Evolutionary conservation across 2,797 vertebrate species (phyloP).

Genomic region (Cryptoprocta ferox): DNA sequence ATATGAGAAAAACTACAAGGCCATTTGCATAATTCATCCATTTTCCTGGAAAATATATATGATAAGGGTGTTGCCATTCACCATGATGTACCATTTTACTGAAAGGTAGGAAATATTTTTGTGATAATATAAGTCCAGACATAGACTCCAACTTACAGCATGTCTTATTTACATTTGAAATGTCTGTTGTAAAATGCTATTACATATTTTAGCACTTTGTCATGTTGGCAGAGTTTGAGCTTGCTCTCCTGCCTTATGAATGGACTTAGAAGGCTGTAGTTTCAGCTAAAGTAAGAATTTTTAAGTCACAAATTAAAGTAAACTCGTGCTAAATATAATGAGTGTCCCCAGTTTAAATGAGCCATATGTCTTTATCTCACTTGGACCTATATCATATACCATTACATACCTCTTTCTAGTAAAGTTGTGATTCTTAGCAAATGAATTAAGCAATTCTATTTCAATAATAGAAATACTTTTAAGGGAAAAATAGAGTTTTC

Average conservation of each 20-base stretch:
- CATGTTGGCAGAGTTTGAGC: constrained; percentile 73
- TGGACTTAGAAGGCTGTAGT: constrained; percentile 71
- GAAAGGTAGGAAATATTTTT: background rate
- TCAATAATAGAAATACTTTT: background rate
- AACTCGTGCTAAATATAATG: constrained; percentile 61
- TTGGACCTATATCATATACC: background rate
- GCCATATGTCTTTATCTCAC: background rate
- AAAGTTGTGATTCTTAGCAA: constrained; percentile 61
- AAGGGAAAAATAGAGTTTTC: background rate
- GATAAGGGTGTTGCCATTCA: background rate
- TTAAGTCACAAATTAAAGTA: constrained; percentile 82
- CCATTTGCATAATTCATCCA: background rate
- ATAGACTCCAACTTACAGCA: constrained; percentile 71
- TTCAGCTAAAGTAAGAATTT: constrained; percentile 76
- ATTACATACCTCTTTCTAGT: constrained; percentile 35
- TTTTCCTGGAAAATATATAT: background rate
- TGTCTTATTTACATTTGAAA: constrained; percentile 78
- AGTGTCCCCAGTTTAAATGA: constrained; percentile 68
- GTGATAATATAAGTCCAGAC: constrained; percentile 71
- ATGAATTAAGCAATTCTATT: constrained; percentile 39
- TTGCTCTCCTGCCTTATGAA: constrained; percentile 74
- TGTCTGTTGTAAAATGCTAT: constrained; percentile 76
- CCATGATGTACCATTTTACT: background rate
- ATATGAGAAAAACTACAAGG: background rate
- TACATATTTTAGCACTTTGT: constrained; percentile 74